These are phyloP conservation scores for Drosophila miranda DNA, from an alignment of 1,140 invertebrate genomes.

Conservation along the genomic window DNA sequence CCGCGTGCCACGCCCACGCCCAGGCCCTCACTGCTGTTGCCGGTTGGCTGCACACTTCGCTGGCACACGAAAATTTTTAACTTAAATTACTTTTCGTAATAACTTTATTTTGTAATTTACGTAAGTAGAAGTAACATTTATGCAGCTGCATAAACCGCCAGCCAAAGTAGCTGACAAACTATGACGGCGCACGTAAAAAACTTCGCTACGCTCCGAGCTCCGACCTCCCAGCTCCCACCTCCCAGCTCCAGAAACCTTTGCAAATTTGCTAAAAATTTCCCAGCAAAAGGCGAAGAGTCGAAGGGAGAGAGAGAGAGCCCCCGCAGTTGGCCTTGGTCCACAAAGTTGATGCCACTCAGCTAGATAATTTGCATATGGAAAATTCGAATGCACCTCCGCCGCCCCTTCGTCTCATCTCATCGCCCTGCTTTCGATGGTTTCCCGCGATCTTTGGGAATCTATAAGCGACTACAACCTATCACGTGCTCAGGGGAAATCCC, in stretches of 20 bases:
- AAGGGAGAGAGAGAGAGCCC: background rate
- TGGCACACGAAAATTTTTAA: slow-evolving; percentile 76
- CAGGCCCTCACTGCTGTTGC: slow-evolving; percentile 50
- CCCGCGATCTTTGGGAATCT: slow-evolving; percentile 41
- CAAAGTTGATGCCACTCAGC: slow-evolving; percentile 37
- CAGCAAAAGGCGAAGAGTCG: slow-evolving; percentile 10
- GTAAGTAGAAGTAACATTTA: slow-evolving; percentile 81
- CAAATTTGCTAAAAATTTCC: slow-evolving; percentile 62
- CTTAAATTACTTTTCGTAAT: slow-evolving; percentile 80
- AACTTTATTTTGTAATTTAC: slow-evolving; percentile 81
- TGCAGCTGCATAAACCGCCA: slow-evolving; percentile 75
- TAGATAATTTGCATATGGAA: slow-evolving; percentile 44
- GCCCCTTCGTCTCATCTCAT: too few species aligned
- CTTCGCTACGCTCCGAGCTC: slow-evolving; percentile 40
- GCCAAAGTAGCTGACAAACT: slow-evolving; percentile 77
- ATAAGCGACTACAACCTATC: slow-evolving; percentile 23
- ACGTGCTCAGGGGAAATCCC: slow-evolving; percentile 8
- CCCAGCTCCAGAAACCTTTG: slow-evolving; percentile 58
- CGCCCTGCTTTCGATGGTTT: slow-evolving; percentile 26
- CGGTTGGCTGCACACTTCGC: slow-evolving; percentile 74
- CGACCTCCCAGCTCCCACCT: background rate
- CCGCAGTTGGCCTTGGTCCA: slow-evolving; percentile 32
- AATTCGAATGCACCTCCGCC: slow-evolving; percentile 9
- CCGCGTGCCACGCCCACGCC: slow-evolving; percentile 33
- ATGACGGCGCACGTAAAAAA: slow-evolving; percentile 77